phyloP scores from a whole-genome alignment of 2,113 vertebrate species.

The Euleptes europaea region DNA sequence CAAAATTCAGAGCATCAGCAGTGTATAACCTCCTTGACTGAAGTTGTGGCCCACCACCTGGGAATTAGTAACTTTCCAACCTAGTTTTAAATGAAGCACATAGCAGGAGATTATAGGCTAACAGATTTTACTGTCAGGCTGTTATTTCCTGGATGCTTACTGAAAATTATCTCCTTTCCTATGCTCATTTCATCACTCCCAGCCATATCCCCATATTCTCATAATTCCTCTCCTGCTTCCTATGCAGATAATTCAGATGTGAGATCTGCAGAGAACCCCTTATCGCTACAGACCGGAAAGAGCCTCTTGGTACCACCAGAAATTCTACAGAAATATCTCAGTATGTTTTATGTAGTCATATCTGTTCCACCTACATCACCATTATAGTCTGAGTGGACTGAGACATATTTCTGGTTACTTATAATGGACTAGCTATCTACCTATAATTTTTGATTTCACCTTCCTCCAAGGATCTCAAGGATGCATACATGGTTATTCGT shows the following conservation, averaged over 20 bases:
- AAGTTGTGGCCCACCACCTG: rapidly evolving
- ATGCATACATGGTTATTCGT: no score
- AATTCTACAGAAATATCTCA: not conserved
- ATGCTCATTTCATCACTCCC: not conserved
- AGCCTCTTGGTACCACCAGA: not conserved
- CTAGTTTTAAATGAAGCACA: not conserved
- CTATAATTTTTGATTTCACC: no score
- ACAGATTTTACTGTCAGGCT: rapidly evolving
- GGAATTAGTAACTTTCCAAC: not conserved
- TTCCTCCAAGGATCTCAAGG: no score
- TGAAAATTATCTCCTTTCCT: not conserved
- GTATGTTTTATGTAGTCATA: not conserved
- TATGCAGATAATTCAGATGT: not conserved
- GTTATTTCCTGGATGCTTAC: not conserved
- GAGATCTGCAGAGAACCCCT: not conserved
- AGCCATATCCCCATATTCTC: not conserved
- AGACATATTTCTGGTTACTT: no score
- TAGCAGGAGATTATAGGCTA: not conserved
- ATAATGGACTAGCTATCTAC: not conserved
- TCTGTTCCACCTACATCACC: not conserved
- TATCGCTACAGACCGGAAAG: not conserved
- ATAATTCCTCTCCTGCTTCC: slow-evolving; percentile 1
- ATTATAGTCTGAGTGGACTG: not conserved
- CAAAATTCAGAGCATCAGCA: not conserved
- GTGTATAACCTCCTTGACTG: not conserved